Evolutionary conservation across 2,113 vertebrate genomes (phyloP), one percentile per base, ranked within the genome.

Genomic region (Pitta sordida): DNA sequence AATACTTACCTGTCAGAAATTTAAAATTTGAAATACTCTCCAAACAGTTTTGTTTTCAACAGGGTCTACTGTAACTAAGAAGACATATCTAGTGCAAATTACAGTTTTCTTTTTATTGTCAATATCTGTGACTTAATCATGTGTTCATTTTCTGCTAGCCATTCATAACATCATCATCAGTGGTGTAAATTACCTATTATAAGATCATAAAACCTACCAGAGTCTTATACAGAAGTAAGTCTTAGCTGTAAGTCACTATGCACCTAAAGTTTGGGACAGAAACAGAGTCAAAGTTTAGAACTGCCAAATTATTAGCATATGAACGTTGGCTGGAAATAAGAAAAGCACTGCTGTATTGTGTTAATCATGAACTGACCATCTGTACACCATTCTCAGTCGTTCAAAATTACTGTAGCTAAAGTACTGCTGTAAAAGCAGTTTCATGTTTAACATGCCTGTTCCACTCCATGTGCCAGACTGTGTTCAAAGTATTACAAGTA

Each of bases 121-220:
- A 84, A 91, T 94, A 86, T 90, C 85, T 96, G 64, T 73, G 81
- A 90, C 73, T 95, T 94, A 97, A 96, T 96, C 26, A 8, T 85
- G 62, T 93, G 88, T 92, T 96, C 94, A 81, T 93, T 97, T 96
- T 94, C 94, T 85, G 78, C 83, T 41, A 22, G 51, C 52, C 39
- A 84, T 86, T 75, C 44, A 79, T 60, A 92, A 78, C 19, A 79
- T 46, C 94, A 93, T 2, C 86, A 87, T 52, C 79, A 91, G 65
- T 17, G 63, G 74, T 85, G 74, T 67, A 88, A 97, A 96, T 96
- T 96, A 96, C 91, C 82, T 97, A 95, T 97, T 43, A n/a, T 76
- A 78, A 60, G 67, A 49, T 88, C 78, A 85, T 94, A 91, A 94
- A 92, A 94, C 16, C 29, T 48, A 64, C 52, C 64, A 60, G 58